Percentiles rank a stretch among this genome's conserved stretches.
Evolutionary conservation across 2,888 invertebrate species (phyloP).

Genomic region (Ectemnius lituratus): DNA sequence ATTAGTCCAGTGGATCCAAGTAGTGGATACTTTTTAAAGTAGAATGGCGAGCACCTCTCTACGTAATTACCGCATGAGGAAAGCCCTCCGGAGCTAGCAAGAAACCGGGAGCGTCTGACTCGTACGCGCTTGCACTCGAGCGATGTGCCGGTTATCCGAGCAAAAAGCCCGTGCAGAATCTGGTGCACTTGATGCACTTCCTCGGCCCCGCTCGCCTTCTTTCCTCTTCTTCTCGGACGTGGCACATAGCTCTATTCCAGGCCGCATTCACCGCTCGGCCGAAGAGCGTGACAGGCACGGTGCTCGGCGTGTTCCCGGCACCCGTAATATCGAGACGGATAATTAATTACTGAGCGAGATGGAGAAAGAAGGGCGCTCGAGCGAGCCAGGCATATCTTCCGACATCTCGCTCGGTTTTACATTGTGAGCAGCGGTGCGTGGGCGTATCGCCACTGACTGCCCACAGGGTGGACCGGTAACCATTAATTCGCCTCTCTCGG

Average conservation of each 20-base stretch:
- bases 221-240: not conserved
- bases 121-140: slow-evolving; percentile 17
- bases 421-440: slow-evolving; percentile 67
- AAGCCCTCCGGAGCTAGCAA: not conserved
- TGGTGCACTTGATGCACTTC: not conserved
- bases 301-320: slow-evolving; percentile 31
- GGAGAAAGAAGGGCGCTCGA: slow-evolving; percentile 37
- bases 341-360: slow-evolving; percentile 68
- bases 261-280: slow-evolving; percentile 12
- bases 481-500: slow-evolving; percentile 63
- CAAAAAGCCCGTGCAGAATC: slow-evolving; percentile 33
- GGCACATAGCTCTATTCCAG: slow-evolving; percentile 22
- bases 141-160: slow-evolving; percentile 23
- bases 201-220: not conserved
- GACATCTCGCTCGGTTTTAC: slow-evolving; percentile 64
- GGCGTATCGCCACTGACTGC: slow-evolving; percentile 67
- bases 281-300: slow-evolving; percentile 8
- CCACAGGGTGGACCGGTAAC: slow-evolving; percentile 56
- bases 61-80: slow-evolving; percentile 17
- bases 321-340: slow-evolving; percentile 63
- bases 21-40: too few relatives aligned
- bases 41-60: not conserved
- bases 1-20: too few relatives aligned
- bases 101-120: slow-evolving; percentile 13
- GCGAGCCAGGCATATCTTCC: slow-evolving; percentile 63